Base-by-base conservation (phyloP, 1,140 invertebrate species). In the Campoletis sonorensis region DNA sequence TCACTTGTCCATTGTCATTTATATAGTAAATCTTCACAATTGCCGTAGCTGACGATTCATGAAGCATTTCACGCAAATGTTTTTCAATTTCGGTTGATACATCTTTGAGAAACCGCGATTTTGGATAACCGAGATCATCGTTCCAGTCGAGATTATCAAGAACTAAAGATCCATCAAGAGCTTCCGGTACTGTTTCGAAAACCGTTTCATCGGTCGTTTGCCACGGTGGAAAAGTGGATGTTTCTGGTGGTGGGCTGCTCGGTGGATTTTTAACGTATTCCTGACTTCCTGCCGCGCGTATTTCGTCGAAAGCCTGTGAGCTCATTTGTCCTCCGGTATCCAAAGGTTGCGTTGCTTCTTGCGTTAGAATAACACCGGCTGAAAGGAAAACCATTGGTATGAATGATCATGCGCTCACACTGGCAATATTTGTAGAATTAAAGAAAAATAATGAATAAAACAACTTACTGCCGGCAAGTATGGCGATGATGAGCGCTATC, bases 381-480 rank as follows among this genome's bases (percentile, higher is more conserved):
- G 80, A 76, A 92, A 92, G 27, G 21, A 51, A 27, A 49, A 27
- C 7, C 15, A 79, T 11, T 11, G 5, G 40, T 13, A 45, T 45
- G 40, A 45, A 45, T 10, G 40, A 10, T 45, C 40, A 10, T 10
- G 40, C 1, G 40, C 40, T 45, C 5, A 13, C 40, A 45, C 11
- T 13, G n/a, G n/a, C 10, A 54, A 18, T 51, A 51, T 13, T 18
- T 16, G 16, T 51, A 75, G 70, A 15, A 49, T 21, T 67, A n/a
- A 30, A 10, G 11, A 80, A 82, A n/a, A 79, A 16, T 75, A 68
- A 68, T 64, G 49, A 30, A 23, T 30, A 26, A 23, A 58, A 81
- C 64, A 68, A 92, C 93, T 94, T 92, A 95, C 95, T 94, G 84
- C 93, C 94, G 85, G 95, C 95, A 86, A 96, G 92, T 85, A 96